Percentiles rank a stretch among this genome's conserved stretches.
These are phyloP conservation scores for Tylochromis polylepis DNA, from an alignment of 2,113 vertebrate species.

Conservation along the genomic window DNA sequence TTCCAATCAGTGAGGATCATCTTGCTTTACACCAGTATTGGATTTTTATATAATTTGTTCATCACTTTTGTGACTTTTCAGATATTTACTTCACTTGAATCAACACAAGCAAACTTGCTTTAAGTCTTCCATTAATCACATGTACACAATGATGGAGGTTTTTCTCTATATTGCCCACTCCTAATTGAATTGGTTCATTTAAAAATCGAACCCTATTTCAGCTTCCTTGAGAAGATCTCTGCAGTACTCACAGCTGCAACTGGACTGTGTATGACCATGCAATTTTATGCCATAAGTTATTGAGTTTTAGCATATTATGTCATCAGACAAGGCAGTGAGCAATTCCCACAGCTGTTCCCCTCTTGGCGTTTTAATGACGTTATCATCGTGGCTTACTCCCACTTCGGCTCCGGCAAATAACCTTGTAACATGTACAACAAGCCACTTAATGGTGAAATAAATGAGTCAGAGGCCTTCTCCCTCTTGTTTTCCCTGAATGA, in stretches of 20 bases:
- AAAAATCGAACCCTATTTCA: not conserved
- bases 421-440: slow-evolving; percentile 29
- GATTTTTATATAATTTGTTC: not conserved
- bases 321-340: slow-evolving; percentile 2
- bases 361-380: slow-evolving; percentile 28
- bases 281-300: slow-evolving; percentile 1
- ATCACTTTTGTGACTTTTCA: not conserved
- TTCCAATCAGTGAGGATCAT: not conserved
- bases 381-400: slow-evolving; percentile 29
- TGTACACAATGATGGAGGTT: not conserved
- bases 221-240: not conserved
- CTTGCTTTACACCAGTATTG: not conserved
- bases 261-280: not conserved
- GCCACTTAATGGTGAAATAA: slow-evolving; percentile 38
- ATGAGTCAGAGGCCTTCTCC: slow-evolving; percentile 35
- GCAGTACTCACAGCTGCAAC: not conserved
- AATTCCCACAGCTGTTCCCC: slow-evolving; percentile 13
- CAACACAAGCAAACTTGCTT: not conserved
- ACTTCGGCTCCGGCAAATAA: slow-evolving; percentile 21
- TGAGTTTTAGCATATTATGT: slow-evolving; percentile 15
- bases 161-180: not conserved
- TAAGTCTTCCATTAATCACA: not conserved
- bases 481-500: not conserved
- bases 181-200: not conserved
- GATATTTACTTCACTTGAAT: not conserved